phyloP scores from a whole-genome alignment of 2,113 vertebrate genomes.

The Ochotona curzoniae region DNA sequence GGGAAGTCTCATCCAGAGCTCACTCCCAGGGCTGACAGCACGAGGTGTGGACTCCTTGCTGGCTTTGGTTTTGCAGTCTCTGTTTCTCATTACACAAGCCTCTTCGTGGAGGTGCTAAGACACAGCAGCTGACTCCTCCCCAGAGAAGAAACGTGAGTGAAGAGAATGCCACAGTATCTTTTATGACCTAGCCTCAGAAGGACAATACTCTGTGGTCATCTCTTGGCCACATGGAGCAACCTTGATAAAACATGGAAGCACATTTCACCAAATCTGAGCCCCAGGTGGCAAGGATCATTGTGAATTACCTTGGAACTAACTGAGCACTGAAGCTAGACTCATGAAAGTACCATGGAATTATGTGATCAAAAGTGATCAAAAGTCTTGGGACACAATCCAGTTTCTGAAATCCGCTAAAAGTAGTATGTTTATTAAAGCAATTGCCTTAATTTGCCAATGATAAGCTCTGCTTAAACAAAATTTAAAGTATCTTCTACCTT shows the following conservation, averaged over 20 bases:
- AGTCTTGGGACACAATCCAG: neutral
- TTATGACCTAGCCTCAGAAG: neutral
- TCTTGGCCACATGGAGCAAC: neutral
- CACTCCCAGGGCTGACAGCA: neutral
- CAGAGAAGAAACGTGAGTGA: neutral
- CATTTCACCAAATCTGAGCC: neutral
- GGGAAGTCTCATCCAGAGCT: neutral
- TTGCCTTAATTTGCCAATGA: neutral
- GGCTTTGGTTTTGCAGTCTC: neutral
- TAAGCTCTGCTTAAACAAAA: neutral
- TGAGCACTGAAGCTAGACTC: neutral
- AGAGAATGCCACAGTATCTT: neutral
- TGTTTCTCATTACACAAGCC: neutral
- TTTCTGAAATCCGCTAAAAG: neutral
- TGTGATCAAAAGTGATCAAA: neutral
- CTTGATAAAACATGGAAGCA: neutral
- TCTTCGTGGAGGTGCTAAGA: neutral
- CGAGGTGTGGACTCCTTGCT: neutral
- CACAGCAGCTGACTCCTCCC: neutral
- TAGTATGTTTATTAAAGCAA: neutral
- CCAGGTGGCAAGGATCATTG: neutral
- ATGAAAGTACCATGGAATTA: neutral
- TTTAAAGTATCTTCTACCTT: neutral
- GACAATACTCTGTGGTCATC: neutral
- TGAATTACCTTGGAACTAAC: neutral